Conservation (phyloP, 2,113 vertebrate genomes). For the Brachyhypopomus occidentalis region DNA sequence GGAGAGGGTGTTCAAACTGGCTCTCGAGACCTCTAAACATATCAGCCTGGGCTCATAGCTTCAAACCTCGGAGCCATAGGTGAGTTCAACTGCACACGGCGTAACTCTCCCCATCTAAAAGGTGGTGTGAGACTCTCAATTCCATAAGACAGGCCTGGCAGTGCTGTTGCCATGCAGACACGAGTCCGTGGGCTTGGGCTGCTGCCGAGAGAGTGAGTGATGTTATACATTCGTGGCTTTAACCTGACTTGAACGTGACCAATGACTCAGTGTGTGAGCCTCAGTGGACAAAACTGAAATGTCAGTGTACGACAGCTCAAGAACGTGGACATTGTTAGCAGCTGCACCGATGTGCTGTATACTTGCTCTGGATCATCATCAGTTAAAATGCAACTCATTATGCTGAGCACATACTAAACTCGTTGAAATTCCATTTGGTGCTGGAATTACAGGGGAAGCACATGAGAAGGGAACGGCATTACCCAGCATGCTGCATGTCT, state of each 20-base stretch:
- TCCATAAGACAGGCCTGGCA: neutral
- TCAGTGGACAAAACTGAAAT: too few relatives aligned
- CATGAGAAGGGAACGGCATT: neutral
- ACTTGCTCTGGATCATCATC: neutral
- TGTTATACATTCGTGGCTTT: neutral
- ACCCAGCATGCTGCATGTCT: neutral
- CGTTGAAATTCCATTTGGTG: neutral
- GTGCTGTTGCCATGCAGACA: neutral
- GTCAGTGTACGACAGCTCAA: neutral
- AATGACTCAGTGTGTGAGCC: too few relatives aligned
- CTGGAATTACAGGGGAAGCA: neutral
- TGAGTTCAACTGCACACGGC: conserved; percentile 15
- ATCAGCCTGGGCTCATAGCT: conserved; percentile 33
- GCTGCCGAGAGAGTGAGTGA: neutral
- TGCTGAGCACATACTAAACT: neutral
- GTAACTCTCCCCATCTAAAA: conserved; percentile 8
- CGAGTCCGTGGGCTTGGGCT: neutral
- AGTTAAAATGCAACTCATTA: neutral
- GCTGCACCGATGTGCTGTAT: neutral
- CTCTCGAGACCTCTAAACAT: conserved; percentile 36
- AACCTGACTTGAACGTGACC: neutral
- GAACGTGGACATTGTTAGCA: neutral
- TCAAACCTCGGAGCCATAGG: conserved; percentile 26
- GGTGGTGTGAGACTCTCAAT: neutral
- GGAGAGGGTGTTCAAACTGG: conserved; percentile 37